A percentile compares a stretch with the other conserved stretches of the same genome.
Evolutionary conservation across 2,113 vertebrate species (phyloP).

Genomic region (Aldabrachelys gigantea): DNA sequence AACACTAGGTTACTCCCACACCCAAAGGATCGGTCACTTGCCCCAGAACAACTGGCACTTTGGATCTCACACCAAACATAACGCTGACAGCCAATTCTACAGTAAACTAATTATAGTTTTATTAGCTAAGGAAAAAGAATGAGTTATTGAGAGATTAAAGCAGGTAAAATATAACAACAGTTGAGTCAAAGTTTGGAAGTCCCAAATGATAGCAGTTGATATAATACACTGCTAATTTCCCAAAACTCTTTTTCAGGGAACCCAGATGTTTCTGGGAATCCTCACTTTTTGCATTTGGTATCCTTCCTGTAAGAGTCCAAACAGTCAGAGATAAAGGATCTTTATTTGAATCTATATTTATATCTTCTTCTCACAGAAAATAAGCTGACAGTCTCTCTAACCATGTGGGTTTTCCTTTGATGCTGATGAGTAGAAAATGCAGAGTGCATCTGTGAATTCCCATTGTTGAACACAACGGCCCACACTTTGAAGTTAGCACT

Average conservation of each 20-base stretch:
- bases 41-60: background rate
- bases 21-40: background rate
- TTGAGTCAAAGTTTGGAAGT: background rate
- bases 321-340: background rate
- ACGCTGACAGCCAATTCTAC: background rate
- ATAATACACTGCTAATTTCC: background rate
- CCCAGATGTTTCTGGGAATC: background rate
- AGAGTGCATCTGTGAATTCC: background rate
- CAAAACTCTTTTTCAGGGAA: background rate
- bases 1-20: background rate
- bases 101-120: background rate
- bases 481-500: background rate
- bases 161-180: background rate
- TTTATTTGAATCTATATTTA: background rate
- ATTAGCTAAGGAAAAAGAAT: background rate
- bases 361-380: background rate
- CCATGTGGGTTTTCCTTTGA: background rate
- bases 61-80: background rate
- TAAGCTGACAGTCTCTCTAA: background rate
- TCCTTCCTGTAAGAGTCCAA: background rate
- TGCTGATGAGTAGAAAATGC: background rate
- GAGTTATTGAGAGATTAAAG: background rate
- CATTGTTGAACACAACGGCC: background rate
- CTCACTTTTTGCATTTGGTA: background rate
- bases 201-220: background rate